Evolutionary conservation across 2,797 vertebrate species (phyloP), one percentile per base, ranked within the genome.

Genomic region (Brachyrhaphis roseni): DNA sequence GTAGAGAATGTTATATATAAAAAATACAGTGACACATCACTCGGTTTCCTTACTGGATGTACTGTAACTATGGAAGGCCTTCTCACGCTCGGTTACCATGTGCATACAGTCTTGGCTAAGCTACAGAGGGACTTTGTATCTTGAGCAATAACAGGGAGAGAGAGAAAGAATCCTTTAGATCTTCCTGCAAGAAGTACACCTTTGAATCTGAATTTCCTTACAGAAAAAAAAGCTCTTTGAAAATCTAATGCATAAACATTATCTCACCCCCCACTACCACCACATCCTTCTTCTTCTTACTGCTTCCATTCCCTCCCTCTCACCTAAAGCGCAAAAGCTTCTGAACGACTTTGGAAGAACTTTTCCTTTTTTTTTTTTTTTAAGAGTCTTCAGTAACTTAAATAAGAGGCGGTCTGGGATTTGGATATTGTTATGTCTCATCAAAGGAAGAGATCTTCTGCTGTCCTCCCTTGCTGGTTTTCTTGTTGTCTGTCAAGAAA

Each of bases 221-320:
- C 94, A 94, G 77, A 93, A 94, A 95, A 95, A 94, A 93, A 96
- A 93, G 86, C 36, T 87, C 95, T 96, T 96, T 95, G 95, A 96
- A 95, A 96, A 95, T 95, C 95, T 96, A 95, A 96, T 96, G 95
- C 95, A 96, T 96, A 96, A 96, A 96, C 95, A 96, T 96, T 95
- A 95, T 94, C 92, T 88, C 83, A 84, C 79, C 75, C 84, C 88
- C 83, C 86, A 82, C 88, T 82, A 86, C 86, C 79, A 86, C 87
- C 82, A 57, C n/a, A 57, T 57, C 26, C 55, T 57, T n/a, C 89
- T 90, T 89, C 89, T 87, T 82, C 87, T 87, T 91, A 78, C 92
- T 90, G 88, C 91, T 86, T 92, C 86, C 91, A 85, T 88, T 91
- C 93, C 91, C 90, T 93, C 92, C 92, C 92, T 90, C 26, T 91